These are phyloP conservation scores for Pipra filicauda DNA, from an alignment of 2,113 vertebrate species.

Conservation along the genomic window DNA sequence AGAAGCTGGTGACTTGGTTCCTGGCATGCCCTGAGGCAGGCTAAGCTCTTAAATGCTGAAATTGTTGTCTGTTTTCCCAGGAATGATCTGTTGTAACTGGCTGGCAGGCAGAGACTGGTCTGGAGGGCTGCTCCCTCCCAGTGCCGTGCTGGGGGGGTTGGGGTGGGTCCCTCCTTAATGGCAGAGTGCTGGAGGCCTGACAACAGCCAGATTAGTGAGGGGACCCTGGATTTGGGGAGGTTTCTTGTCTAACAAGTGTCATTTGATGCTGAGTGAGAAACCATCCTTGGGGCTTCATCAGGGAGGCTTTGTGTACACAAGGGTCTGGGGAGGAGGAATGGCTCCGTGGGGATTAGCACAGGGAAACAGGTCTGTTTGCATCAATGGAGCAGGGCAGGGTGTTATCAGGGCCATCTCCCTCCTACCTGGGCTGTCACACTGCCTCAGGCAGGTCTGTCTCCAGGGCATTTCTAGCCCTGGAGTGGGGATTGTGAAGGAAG, in stretches of 20 bases:
- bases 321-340: conserved; percentile 23
- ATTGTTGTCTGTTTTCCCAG: conserved; percentile 29
- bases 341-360: conserved; percentile 49
- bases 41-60: conserved; percentile 47
- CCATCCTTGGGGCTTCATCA: conserved; percentile 14
- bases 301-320: conserved; percentile 43
- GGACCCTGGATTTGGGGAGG: background rate
- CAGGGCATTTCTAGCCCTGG: background rate
- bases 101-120: conserved; percentile 53
- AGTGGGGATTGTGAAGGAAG: background rate
- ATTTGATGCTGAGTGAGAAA: conserved; percentile 50
- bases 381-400: background rate
- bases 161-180: conserved; percentile 23
- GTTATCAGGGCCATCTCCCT: background rate
- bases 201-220: conserved; percentile 24
- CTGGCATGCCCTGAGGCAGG: conserved; percentile 15
- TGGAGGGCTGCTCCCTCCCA: conserved; percentile 18
- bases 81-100: conserved; percentile 44
- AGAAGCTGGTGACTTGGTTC: conserved; percentile 24
- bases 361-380: conserved; percentile 18
- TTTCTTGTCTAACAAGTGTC: conserved; percentile 32
- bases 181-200: background rate
- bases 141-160: background rate
- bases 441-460: background rate
- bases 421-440: background rate